Base-by-base conservation (phyloP, 2,113 vertebrate species). In the Clarias gariepinus region DNA sequence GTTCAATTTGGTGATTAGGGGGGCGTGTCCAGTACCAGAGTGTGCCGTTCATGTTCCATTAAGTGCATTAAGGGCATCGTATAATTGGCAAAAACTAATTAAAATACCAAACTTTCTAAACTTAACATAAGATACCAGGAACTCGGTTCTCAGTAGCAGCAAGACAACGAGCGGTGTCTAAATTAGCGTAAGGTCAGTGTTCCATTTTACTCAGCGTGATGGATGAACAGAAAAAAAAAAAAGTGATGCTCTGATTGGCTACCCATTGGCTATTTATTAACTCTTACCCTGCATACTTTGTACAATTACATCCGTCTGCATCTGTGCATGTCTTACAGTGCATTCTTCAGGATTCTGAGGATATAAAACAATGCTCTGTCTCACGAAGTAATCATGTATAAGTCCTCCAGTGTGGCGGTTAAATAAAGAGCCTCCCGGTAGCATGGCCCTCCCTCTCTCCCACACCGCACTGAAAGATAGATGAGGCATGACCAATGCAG, bases 401-500 rank as follows among this genome's bases (percentile, higher is more conserved):
- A 47, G 47, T 47, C 25, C 53, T 41, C 30, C 10, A 15, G n/a
- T 28, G 63, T 80, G 64, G 13, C 28, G 2, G 36, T n/a, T 58
- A 47, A 55, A 80, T 68, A n/a, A 68, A 68, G 61, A 60, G 64
- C 81, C 57, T 63, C 57, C 57, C 25, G 30, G 58, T 33, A 55
- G 30, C 83, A 74, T 55, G 30, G 60, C 41, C 66, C 64, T 57
- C 66, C n/a, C 61, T 76, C 13, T 41, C 78, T 87, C 81, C 61
- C 74, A 64, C 64, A 64, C 55, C 69, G 30, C 55, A 25, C 28
- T 71, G 33, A 84, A 84, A 83, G 57, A 66, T 86, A 81, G 21
- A 79, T 68, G 68, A 15, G 55, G 47, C 21, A 5, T 66, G 18
- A 23, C 79, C 12, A 28, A 53, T 52, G 58, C 0, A 12, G 23